Evolutionary conservation across 92 coral and sea anemone genomes (phyloP), one percentile per base, ranked within the genome.

Genomic region (Parazoanthus darwini): DNA sequence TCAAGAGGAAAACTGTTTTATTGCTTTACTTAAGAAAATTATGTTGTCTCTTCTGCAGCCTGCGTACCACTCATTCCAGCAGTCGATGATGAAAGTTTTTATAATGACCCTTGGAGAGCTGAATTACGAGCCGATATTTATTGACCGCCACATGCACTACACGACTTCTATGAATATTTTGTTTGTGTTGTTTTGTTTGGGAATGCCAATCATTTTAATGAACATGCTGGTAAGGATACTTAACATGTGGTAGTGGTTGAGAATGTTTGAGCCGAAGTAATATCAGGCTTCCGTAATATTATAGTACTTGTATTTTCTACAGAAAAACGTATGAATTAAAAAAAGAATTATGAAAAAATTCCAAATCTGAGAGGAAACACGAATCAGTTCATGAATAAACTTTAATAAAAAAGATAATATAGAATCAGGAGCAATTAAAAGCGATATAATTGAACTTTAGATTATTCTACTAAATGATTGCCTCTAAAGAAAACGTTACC

Each of bases 131-230:
- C 65, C 65, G 8, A 92, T 95, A n/a, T 91, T 95, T 77, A 90
- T 92, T 23, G 90, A 86, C 6, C 73, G 89, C 85, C 75, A 73
- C 81, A 94, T 90, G 48, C 96, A 88, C 46, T 92, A 91, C 43
- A 84, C 96, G 4, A 46, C 44, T 39, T 85, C 94, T 38, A 90
- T 92, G 78, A 95, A 95, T 72, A 54, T 91, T 14, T 82, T 95
- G 75, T 95, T 95, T 76, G 91, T 95, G 39, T 56, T 95, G 63
- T 95, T 95, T 86, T 91, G 87, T 48, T 84, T 95, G 38, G 96
- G 93, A 14, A 95, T 95, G 98, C 98, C 98, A 16, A 95, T 95
- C 80, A 95, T 95, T 48, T 91, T 95, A 39, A 95, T 95, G 98
- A 95, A 95, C 87, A 95, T 95, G 98, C 86, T 95, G 96, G 98